Percentiles rank a stretch among this genome's conserved stretches.
phyloP scores from a whole-genome alignment of 2,113 vertebrate species.

The Cinclus cinclus region DNA sequence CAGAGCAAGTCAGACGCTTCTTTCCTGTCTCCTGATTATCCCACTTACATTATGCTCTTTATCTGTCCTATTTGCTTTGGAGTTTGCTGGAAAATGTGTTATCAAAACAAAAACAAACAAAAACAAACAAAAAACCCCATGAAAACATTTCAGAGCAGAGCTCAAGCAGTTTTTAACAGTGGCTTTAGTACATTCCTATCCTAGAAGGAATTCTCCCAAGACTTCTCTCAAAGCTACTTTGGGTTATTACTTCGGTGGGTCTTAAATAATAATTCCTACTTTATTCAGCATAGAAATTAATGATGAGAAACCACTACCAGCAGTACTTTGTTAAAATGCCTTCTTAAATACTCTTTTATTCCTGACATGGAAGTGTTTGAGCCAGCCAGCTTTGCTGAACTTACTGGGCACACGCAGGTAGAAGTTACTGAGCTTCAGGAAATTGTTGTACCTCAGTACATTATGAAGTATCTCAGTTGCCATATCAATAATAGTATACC shows the following conservation, averaged over 20 bases:
- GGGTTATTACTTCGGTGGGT: not conserved
- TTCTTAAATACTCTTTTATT: not conserved
- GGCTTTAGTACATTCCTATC: not conserved
- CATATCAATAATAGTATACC: not conserved
- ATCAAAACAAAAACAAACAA: not conserved
- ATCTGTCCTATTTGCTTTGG: not conserved
- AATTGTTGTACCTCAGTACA: not conserved
- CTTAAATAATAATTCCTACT: not conserved
- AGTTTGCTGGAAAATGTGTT: slow-evolving; percentile 6
- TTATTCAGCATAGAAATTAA: not conserved
- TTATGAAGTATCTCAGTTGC: not conserved
- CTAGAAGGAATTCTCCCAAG: not conserved
- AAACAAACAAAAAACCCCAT: too few relatives aligned
- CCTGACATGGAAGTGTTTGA: not conserved
- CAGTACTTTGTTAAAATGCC: not conserved
- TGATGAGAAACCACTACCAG: not conserved
- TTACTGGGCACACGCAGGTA: not conserved
- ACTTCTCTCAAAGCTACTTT: not conserved
- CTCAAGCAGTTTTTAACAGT: not conserved
- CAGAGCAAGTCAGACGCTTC: not conserved
- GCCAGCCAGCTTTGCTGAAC: not conserved
- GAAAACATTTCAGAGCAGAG: not conserved
- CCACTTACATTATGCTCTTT: not conserved
- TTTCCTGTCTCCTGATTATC: not conserved
- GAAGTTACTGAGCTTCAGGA: not conserved